Base-by-base conservation (phyloP, 2,113 vertebrate species). In the Pelusios castaneus region DNA sequence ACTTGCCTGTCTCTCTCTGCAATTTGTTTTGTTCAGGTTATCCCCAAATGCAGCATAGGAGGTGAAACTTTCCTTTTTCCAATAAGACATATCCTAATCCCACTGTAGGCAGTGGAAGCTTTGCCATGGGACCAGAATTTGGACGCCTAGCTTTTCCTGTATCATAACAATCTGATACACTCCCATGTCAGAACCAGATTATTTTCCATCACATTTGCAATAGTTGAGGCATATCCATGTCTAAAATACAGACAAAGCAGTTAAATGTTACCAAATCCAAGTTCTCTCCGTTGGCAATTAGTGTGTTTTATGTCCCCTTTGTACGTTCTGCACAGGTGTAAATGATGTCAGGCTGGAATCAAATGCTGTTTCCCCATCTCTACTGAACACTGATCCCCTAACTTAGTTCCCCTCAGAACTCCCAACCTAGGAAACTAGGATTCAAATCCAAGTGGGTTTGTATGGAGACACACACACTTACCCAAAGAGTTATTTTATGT, bases 261-360 rank as follows among this genome's bases (percentile, higher is more conserved):
- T 38, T n/a, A 70, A 10, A 9, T 1, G 2, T 10, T 8, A 19
- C 85, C 52, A 43, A 56, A 3, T 2, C 55, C n/a, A 0, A 54
- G 52, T 38, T 21, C 19, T 38, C 19, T 19, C n/a, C 8, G 9
- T 38, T 38, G 63, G 31, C 63, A 38, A 17, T 70, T 8, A 70
- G 63, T 2, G 63, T 2, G 7, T 82, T 70, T 4, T 25, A 2
- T 0, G 1, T 31, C 3, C 38, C 6, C 55, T 1, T 41, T 8
- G 0, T 0, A 58, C 19, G 5, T 27, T 58, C 22, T 70, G 43
- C 7, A 78, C 41, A 54, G 78, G 85, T 58, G 6, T 63, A n/a
- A 54, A 80, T 29, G 54, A 86, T 3, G 45, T 56, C 85, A 10
- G 1, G 2, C n/a, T 10, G 47, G 27, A 45, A 41, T 81, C n/a